A percentile compares a stretch with the other conserved stretches of the same genome.
Evolutionary conservation across 2,797 vertebrate species (phyloP).

Genomic region (Diplodus sargus): DNA sequence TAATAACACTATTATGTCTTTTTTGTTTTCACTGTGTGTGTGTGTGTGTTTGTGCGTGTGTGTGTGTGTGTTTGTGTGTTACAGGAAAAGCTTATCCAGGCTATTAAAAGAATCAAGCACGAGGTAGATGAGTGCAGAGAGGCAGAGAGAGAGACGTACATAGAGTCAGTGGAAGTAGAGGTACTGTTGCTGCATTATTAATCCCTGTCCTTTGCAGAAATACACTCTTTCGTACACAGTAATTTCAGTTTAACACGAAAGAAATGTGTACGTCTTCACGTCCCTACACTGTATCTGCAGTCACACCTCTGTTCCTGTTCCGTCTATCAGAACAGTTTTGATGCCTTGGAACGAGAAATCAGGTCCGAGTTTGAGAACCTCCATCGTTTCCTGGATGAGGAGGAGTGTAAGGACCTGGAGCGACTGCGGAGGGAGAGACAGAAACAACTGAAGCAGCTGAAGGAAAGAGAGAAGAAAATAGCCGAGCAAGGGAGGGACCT

Average conservation of each 20-base stretch:
- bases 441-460: constrained; percentile 81
- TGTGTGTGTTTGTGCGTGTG: constrained; percentile 32
- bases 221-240: neutral
- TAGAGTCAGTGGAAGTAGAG: constrained; percentile 79
- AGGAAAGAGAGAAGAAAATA: constrained; percentile 84
- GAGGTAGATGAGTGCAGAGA: constrained; percentile 83
- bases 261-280: neutral
- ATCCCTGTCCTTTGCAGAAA: constrained; percentile 21
- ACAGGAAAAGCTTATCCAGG: constrained; percentile 84
- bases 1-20: constrained; percentile 10
- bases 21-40: constrained; percentile 9
- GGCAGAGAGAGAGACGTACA: constrained; percentile 78
- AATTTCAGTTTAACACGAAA: constrained; percentile 12
- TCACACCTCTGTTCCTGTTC: neutral
- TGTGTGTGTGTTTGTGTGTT: constrained; percentile 49
- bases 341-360: constrained; percentile 83
- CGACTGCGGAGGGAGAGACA: constrained; percentile 78
- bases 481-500: constrained; percentile 78
- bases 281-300: neutral
- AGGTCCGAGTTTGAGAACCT: constrained; percentile 84
- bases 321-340: constrained; percentile 75
- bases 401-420: constrained; percentile 80
- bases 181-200: constrained; percentile 68
- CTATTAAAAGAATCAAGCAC: constrained; percentile 87
- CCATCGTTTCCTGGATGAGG: constrained; percentile 83